These are phyloP conservation scores for Cremastinae sp. DNA, from an alignment of 2,888 invertebrate species.

Conservation along the genomic window DNA sequence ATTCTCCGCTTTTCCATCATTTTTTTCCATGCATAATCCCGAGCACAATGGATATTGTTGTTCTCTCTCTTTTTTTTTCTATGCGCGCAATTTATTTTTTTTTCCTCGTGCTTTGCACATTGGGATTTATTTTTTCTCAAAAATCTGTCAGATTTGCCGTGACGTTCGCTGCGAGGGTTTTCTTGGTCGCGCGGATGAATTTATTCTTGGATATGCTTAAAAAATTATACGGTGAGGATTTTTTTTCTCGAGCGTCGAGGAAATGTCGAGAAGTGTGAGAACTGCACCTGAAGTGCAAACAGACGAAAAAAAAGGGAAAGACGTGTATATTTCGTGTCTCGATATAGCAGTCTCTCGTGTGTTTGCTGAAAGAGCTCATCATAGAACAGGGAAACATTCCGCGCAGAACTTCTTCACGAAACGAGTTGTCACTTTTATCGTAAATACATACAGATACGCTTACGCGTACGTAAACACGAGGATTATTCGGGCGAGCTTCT, in stretches of 20 bases:
- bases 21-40: no score
- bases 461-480: slow-evolving; percentile 17
- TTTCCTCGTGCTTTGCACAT: no score
- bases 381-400: slow-evolving; percentile 38
- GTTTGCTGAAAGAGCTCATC: slow-evolving; percentile 40
- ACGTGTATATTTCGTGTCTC: background rate
- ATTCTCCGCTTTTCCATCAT: background rate
- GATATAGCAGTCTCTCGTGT: slow-evolving; percentile 12
- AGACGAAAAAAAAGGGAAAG: slow-evolving; percentile 44
- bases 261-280: slow-evolving; percentile 64
- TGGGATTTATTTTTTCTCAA: no score
- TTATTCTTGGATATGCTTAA: no score
- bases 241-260: background rate
- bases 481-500: slow-evolving; percentile 54
- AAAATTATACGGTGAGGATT: background rate
- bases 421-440: slow-evolving; percentile 34
- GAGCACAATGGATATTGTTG: background rate
- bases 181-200: no score
- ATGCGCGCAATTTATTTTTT: no score
- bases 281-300: slow-evolving; percentile 71
- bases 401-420: slow-evolving; percentile 18
- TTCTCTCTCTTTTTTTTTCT: background rate
- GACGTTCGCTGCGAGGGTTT: no score
- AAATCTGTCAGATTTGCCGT: no score
- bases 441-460: slow-evolving; percentile 12